Conservation (phyloP, 2,113 vertebrate genomes). For the Formicarius rufipectus region DNA sequence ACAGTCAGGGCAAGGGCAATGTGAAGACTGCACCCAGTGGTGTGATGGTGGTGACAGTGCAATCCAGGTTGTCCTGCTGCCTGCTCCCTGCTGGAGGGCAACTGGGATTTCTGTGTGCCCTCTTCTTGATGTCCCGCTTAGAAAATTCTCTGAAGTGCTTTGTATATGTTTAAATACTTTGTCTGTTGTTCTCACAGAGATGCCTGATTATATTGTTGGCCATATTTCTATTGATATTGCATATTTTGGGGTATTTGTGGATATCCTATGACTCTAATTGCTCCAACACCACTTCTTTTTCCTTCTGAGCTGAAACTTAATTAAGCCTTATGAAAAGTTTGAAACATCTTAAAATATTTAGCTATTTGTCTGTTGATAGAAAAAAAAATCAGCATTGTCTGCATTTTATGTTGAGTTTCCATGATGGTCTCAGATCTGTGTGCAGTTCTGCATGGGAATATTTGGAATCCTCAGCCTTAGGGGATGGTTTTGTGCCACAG, state of each 20-base stretch:
- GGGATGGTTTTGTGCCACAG: not conserved
- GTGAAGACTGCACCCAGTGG: fast-evolving
- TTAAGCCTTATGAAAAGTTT: not conserved
- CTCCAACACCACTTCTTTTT: not conserved
- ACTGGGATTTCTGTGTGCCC: not conserved
- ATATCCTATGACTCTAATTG: not conserved
- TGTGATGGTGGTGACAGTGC: not conserved
- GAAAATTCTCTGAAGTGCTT: not conserved
- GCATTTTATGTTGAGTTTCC: not conserved
- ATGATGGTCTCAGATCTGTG: not conserved
- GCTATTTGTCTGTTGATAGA: not conserved
- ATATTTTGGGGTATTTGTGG: not conserved
- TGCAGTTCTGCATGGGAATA: not conserved
- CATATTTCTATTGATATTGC: not conserved
- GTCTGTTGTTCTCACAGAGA: not conserved
- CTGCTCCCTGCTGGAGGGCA: not conserved
- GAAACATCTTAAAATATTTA: not conserved
- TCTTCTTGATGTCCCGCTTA: not conserved
- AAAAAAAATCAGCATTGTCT: not conserved
- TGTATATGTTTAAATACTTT: not conserved
- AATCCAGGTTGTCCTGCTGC: not conserved
- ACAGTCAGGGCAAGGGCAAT: not conserved
- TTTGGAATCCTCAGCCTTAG: not conserved
- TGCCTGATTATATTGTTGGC: not conserved
- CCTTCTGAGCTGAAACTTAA: not conserved